Conservation (phyloP, 1,140 invertebrate species). For the Battus philenor region DNA sequence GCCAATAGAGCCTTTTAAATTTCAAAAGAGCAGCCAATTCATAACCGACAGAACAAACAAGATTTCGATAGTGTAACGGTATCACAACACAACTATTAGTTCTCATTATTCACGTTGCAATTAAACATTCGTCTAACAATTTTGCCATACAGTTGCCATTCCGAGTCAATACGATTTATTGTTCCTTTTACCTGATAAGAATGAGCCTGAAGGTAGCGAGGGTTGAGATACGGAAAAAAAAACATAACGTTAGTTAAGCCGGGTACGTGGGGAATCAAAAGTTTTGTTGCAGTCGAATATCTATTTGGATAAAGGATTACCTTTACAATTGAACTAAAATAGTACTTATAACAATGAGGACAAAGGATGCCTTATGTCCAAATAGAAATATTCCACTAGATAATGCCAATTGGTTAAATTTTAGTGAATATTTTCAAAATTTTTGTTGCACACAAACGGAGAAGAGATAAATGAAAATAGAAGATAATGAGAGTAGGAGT, state of each 20-base stretch:
- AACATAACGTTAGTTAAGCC: conserved; percentile 62
- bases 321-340: too few species aligned
- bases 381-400: conserved; percentile 21
- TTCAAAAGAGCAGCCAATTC: conserved; percentile 53
- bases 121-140: conserved; percentile 62
- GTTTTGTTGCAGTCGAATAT: conserved; percentile 18
- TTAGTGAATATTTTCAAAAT: neutral
- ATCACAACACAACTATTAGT: conserved; percentile 56
- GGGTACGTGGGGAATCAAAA: conserved; percentile 22
- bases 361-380: conserved; percentile 10
- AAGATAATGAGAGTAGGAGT: conserved; percentile 35
- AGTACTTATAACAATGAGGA: neutral
- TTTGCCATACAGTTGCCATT: conserved; percentile 72
- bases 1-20: conserved; percentile 31
- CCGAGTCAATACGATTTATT: conserved; percentile 60
- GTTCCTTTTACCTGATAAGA: conserved; percentile 82
- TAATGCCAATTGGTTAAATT: conserved; percentile 3
- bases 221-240: conserved; percentile 70
- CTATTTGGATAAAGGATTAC: conserved; percentile 1
- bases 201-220: conserved; percentile 82
- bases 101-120: conserved; percentile 40
- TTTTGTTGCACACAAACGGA: conserved; percentile 23
- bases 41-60: conserved; percentile 24
- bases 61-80: conserved; percentile 37
- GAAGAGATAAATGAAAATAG: conserved; percentile 26